Evolutionary conservation across 2,888 invertebrate genomes (phyloP), one percentile per base, ranked within the genome.

Genomic region (Volucella bombylans): DNA sequence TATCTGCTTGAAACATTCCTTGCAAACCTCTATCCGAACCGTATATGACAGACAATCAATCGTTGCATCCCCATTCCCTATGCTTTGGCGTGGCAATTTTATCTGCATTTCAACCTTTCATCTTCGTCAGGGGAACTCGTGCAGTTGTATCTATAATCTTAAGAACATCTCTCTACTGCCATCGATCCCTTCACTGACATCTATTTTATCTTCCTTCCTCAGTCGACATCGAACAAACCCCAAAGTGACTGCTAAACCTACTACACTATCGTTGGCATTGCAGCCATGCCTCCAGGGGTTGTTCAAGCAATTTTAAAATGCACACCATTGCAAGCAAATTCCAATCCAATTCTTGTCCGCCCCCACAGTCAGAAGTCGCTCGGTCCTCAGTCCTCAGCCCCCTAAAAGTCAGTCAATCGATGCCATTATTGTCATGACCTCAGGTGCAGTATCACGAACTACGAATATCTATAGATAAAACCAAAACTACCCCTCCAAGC

Each of bases 391-490:
- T 49, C 41, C n/a, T n/a, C n/a, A n/a, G 39, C 18, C 54, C 62
- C 65, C 59, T 41, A 62, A 81, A 81, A 81, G 72, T 72, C 72
- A 81, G 81, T 81, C 85, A 81, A 85, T 85, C 85, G 85, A 85
- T 85, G 76, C 76, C 85, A 81, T 85, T 85, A 81, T 81, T 85
- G 85, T 85, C 85, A 81, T 85, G 85, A 85, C 85, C 85, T 85
- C 85, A 85, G 85, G 85, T 85, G 85, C 76, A 85, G 77, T 62
- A 81, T 81, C 85, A 76, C 67, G 61, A 77, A 77, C 77, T 81
- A 76, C 31, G 31, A 31, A 31, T 31, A 31, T 31, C 31, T 31
- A 64, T 12, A 23, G 74, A 68, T 71, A 61, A 65, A 78, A 64
- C 72, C 73, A 68, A 31, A 31, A 31, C 31, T 31, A 31, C 31